phyloP scores from a whole-genome alignment of 2,113 vertebrate species.

The Salvelinus sp. region DNA sequence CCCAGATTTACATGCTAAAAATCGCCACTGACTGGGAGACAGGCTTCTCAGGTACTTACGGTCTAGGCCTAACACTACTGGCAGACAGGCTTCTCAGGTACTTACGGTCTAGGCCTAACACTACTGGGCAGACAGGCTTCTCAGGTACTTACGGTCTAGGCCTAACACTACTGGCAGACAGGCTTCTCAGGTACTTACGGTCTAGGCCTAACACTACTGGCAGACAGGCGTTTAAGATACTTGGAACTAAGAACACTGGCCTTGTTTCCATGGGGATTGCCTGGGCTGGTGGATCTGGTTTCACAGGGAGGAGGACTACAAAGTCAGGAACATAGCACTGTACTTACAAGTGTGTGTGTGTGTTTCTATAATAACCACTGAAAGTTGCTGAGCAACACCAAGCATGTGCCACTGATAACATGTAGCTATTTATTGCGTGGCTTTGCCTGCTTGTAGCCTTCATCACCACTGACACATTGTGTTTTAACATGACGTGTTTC shows the following conservation, averaged over 20 bases:
- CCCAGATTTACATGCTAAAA: too few species aligned
- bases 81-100: not conserved
- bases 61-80: not conserved
- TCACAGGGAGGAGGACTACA: not conserved
- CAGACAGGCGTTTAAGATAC: not conserved
- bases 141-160: too few species aligned
- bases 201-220: not conserved
- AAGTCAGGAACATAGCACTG: not conserved
- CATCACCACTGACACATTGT: slow-evolving; percentile 18
- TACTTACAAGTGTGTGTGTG: not conserved
- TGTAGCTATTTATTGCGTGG: too few species aligned
- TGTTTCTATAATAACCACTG: not conserved
- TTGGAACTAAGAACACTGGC: slow-evolving; percentile 18
- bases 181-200: not conserved
- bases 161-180: not conserved
- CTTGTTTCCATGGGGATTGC: slow-evolving; percentile 9
- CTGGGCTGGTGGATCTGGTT: slow-evolving; percentile 9
- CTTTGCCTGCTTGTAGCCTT: too few species aligned
- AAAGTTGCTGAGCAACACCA: not conserved
- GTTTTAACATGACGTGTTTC: slow-evolving; percentile 15
- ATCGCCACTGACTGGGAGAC: too few species aligned
- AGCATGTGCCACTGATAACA: too few species aligned
- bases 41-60: too few species aligned
- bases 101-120: not conserved
- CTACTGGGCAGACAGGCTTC: not conserved